Evolutionary conservation across 2,113 vertebrate genomes (phyloP).

Genomic region (Chroicocephalus ridibundus): DNA sequence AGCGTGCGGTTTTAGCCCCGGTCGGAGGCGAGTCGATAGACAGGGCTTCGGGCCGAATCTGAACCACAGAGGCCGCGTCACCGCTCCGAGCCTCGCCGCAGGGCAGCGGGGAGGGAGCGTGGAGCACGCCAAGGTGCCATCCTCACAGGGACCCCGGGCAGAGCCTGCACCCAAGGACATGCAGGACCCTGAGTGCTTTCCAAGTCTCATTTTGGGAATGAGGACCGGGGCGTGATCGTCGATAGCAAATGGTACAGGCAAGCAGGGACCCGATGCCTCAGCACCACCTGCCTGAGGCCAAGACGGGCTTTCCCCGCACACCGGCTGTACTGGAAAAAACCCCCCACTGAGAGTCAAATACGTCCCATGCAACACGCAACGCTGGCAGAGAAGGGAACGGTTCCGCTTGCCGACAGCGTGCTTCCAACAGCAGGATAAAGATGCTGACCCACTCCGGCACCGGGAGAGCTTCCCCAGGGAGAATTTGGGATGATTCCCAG

Average conservation of each 20-base stretch:
- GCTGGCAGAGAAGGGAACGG: rapidly evolving
- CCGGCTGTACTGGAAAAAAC: rapidly evolving
- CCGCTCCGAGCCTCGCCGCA: rapidly evolving
- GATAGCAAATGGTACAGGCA: rapidly evolving
- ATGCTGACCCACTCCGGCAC: rapidly evolving
- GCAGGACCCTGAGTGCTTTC: rapidly evolving
- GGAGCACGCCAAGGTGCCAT: rapidly evolving
- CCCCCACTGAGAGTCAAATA: rapidly evolving
- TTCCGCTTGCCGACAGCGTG: rapidly evolving
- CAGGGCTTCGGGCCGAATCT: rapidly evolving
- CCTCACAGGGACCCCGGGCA: rapidly evolving
- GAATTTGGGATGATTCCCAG: rapidly evolving
- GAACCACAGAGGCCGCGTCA: rapidly evolving
- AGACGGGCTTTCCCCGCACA: rapidly evolving
- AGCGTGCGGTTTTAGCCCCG: rapidly evolving
- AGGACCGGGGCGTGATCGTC: rapidly evolving
- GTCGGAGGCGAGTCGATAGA: rapidly evolving
- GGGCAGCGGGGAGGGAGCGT: rapidly evolving
- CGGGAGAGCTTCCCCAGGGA: rapidly evolving
- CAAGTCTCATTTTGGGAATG: rapidly evolving
- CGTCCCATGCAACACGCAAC: rapidly evolving
- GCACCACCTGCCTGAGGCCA: background rate
- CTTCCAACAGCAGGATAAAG: rapidly evolving
- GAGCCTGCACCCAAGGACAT: rapidly evolving
- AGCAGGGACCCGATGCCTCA: rapidly evolving